phyloP scores from a whole-genome alignment of 2,797 vertebrate genomes.

The Discoglossus pictus region DNA sequence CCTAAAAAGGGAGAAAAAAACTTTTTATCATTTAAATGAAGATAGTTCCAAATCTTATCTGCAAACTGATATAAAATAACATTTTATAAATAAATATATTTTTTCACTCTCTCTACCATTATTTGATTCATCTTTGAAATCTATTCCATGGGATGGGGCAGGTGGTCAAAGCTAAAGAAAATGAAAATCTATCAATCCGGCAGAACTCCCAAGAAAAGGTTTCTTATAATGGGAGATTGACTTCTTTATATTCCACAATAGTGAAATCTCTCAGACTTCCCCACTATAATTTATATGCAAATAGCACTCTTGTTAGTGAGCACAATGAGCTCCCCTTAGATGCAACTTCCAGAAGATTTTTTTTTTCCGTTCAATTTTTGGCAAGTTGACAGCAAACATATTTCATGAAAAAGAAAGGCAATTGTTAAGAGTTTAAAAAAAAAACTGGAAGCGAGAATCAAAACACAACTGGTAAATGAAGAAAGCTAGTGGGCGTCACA shows the following conservation, averaged over 20 bases:
- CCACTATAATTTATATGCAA: slow-evolving; percentile 62
- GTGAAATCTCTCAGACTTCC: slow-evolving; percentile 39
- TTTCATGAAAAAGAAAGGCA: slow-evolving; percentile 51
- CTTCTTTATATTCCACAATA: slow-evolving; percentile 53
- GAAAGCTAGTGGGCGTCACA: background rate
- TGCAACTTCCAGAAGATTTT: slow-evolving; percentile 54
- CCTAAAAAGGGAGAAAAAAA: slow-evolving; percentile 1
- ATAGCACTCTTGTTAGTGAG: slow-evolving; percentile 54
- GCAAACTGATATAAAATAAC: slow-evolving; percentile 35
- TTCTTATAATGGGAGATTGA: slow-evolving; percentile 50
- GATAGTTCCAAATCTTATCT: slow-evolving; percentile 27
- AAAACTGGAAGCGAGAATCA: slow-evolving; percentile 46
- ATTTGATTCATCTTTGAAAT: slow-evolving; percentile 44
- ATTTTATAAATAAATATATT: slow-evolving; percentile 33
- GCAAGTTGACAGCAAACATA: slow-evolving; percentile 58
- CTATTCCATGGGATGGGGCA: slow-evolving; percentile 46
- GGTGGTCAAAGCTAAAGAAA: slow-evolving; percentile 46
- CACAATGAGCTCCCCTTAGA: slow-evolving; percentile 40
- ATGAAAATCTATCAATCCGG: slow-evolving; percentile 28
- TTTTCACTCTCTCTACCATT: slow-evolving; percentile 21
- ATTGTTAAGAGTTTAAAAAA: slow-evolving; percentile 45
- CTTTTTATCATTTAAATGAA: slow-evolving; percentile 46
- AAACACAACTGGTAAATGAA: slow-evolving; percentile 32
- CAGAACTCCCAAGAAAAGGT: slow-evolving; percentile 43
- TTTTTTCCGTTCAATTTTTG: slow-evolving; percentile 53